phyloP scores from a whole-genome alignment of 2,113 vertebrate genomes.

The Trichomycterus rosablanca region DNA sequence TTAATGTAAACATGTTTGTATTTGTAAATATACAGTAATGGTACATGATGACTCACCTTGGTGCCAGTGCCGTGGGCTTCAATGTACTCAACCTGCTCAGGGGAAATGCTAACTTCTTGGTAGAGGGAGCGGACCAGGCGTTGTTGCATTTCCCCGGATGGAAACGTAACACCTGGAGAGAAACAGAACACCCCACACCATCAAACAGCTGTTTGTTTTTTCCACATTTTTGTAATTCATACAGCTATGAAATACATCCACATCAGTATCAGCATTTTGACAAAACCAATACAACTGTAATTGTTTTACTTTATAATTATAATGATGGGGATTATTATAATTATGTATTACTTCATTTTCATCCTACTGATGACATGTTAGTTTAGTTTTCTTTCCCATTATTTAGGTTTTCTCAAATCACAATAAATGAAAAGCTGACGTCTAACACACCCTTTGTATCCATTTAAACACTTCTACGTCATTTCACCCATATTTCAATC shows the following conservation, averaged over 20 bases:
- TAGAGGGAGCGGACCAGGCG: conserved; percentile 76
- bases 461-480: too few relatives aligned
- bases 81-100: conserved; percentile 82
- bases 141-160: conserved; percentile 84
- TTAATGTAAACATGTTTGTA: background rate
- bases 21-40: background rate
- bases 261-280: background rate
- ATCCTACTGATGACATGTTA: background rate
- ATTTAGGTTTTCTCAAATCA: too few relatives aligned
- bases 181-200: conserved; percentile 9
- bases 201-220: background rate
- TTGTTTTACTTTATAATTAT: too few relatives aligned
- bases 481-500: background rate
- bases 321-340: too few relatives aligned
- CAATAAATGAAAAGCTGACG: too few relatives aligned
- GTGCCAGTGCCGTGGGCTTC: conserved; percentile 96
- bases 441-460: too few relatives aligned
- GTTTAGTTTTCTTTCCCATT: too few relatives aligned
- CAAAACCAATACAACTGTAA: background rate
- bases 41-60: conserved; percentile 69
- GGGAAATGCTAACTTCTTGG: conserved; percentile 59
- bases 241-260: background rate
- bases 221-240: background rate
- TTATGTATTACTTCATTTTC: too few relatives aligned
- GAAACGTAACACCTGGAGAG: conserved; percentile 85